phyloP scores from a whole-genome alignment of 2,888 invertebrate species.

The Caenorhabditis sp. region DNA sequence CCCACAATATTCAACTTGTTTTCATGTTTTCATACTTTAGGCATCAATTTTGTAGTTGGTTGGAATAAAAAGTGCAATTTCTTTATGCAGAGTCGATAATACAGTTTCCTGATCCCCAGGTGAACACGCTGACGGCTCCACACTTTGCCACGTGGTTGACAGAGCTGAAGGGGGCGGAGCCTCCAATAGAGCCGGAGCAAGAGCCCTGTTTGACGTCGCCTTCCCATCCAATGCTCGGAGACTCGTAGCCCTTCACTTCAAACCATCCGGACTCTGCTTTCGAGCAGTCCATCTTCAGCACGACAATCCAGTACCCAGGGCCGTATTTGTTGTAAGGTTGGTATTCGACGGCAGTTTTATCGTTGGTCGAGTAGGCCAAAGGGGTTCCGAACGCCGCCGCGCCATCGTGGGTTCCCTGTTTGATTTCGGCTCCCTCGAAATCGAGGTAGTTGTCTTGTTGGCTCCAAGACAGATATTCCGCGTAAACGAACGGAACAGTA shows the following conservation, averaged over 20 bases:
- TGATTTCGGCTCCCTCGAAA: slow-evolving; percentile 73
- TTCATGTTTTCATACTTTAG: too few species aligned
- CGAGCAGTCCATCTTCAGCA: slow-evolving; percentile 80
- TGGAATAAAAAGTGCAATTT: slow-evolving; percentile 1
- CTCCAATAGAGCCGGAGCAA: slow-evolving; percentile 78
- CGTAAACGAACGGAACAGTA: slow-evolving; percentile 65
- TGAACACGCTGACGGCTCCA: slow-evolving; percentile 80
- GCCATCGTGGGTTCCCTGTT: slow-evolving; percentile 76
- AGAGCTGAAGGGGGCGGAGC: slow-evolving; percentile 72
- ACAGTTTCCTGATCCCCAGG: slow-evolving; percentile 69
- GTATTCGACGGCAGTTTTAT: slow-evolving; percentile 74
- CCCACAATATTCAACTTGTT: too few species aligned
- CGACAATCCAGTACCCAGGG: slow-evolving; percentile 80
- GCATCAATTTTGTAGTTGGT: too few species aligned
- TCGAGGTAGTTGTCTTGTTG: slow-evolving; percentile 74
- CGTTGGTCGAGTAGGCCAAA: slow-evolving; percentile 74
- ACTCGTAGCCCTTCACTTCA: slow-evolving; percentile 80
- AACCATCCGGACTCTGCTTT: slow-evolving; percentile 80
- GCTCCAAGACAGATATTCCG: slow-evolving; percentile 72
- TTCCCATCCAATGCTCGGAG: slow-evolving; percentile 79
- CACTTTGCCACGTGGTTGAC: slow-evolving; percentile 80
- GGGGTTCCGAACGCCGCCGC: slow-evolving; percentile 72
- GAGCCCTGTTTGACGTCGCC: slow-evolving; percentile 71
- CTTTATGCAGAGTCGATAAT: slow-evolving; percentile 37
- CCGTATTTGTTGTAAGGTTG: slow-evolving; percentile 79